These are phyloP conservation scores for Caenorhabditis sinica DNA, from an alignment of 2,888 invertebrate genomes.

Conservation along the genomic window DNA sequence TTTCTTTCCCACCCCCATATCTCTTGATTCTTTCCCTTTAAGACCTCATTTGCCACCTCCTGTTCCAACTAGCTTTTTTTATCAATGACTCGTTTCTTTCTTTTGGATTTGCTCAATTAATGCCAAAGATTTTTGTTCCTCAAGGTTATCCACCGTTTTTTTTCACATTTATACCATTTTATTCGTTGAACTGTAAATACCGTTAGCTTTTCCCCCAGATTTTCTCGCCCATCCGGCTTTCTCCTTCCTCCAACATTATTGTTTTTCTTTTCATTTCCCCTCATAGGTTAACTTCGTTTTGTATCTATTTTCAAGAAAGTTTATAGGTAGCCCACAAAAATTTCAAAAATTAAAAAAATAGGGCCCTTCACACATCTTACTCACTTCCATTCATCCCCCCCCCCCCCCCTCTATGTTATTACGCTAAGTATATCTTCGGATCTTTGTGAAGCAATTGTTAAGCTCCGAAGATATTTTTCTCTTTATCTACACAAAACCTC, in stretches of 20 bases:
- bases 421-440: background rate
- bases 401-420: slow-evolving; percentile 42
- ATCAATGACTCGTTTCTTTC: slow-evolving; percentile 15
- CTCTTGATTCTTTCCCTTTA: slow-evolving; percentile 31
- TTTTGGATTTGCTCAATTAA: slow-evolving; percentile 6
- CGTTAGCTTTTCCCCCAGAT: slow-evolving; percentile 28
- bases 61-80: background rate
- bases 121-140: background rate
- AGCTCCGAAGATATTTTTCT: slow-evolving; percentile 8
- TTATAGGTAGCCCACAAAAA: slow-evolving; percentile 26
- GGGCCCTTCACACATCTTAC: slow-evolving; percentile 43
- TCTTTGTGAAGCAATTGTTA: background rate
- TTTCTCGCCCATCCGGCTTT: slow-evolving; percentile 3
- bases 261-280: slow-evolving; percentile 19
- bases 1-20: slow-evolving; percentile 32
- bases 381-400: slow-evolving; percentile 53
- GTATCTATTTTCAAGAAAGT: slow-evolving; percentile 31
- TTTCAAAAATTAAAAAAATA: slow-evolving; percentile 27
- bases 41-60: slow-evolving; percentile 30
- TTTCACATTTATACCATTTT: slow-evolving; percentile 32
- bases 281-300: slow-evolving; percentile 28
- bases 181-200: slow-evolving; percentile 52
- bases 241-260: background rate
- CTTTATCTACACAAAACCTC: slow-evolving; percentile 33
- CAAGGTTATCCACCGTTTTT: background rate